Conservation (phyloP, 2,797 vertebrate genomes). For the Anguilla pacifica region DNA sequence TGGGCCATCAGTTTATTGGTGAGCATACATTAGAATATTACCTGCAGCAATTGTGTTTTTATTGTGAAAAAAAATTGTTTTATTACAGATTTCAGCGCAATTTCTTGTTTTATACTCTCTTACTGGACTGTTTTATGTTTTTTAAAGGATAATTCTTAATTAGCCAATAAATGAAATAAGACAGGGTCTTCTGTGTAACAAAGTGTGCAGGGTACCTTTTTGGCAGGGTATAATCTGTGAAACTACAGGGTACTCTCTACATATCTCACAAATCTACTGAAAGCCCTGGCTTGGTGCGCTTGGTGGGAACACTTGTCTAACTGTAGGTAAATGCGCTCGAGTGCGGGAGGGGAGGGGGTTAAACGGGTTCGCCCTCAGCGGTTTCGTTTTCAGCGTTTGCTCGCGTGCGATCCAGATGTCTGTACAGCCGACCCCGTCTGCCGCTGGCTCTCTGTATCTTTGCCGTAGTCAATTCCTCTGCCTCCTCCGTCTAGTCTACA, state of each 20-base stretch:
- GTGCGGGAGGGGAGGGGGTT: background rate
- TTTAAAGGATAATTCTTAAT: background rate
- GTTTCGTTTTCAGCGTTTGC: background rate
- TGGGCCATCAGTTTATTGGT: background rate
- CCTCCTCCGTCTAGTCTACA: background rate
- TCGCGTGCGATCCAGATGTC: background rate
- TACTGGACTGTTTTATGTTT: background rate
- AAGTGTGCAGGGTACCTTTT: background rate
- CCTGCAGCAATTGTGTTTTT: slow-evolving; percentile 1
- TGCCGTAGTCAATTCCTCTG: background rate
- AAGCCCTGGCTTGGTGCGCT: background rate
- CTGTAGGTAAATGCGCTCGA: background rate
- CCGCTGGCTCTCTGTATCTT: background rate
- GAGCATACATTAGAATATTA: background rate
- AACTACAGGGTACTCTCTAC: slow-evolving; percentile 7
- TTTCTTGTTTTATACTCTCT: slow-evolving; percentile 9
- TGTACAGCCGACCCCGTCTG: background rate
- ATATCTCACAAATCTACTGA: slow-evolving; percentile 4
- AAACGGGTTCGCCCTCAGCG: background rate
- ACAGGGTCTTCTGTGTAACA: slow-evolving; percentile 2
- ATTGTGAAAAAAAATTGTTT: background rate
- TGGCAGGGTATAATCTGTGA: slow-evolving; percentile 18
- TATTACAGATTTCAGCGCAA: background rate
- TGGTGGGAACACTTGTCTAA: background rate
- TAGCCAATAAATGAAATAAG: background rate